These are phyloP conservation scores for Coelopa pilipes DNA, from an alignment of 2,888 invertebrate genomes.

Conservation along the genomic window DNA sequence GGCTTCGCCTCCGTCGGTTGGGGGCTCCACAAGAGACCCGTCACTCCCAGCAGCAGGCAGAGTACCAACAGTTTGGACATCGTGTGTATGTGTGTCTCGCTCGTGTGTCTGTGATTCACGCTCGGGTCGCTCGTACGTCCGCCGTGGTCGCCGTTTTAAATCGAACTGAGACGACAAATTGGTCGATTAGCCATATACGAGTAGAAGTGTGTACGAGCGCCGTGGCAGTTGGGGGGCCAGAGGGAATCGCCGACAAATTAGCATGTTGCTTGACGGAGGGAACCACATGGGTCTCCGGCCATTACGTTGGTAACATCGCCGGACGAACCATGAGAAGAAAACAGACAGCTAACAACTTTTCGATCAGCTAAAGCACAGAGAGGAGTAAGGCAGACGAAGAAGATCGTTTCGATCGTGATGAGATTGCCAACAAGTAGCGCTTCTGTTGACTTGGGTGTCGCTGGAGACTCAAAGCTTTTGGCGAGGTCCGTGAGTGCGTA, in stretches of 20 bases:
- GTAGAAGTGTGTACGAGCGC: background rate
- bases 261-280: background rate
- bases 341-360: too few relatives aligned
- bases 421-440: slow-evolving; percentile 2
- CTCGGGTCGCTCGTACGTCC: slow-evolving; percentile 34
- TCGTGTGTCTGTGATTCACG: background rate
- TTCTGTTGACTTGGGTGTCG: background rate
- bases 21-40: slow-evolving; percentile 12
- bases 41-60: slow-evolving; percentile 29
- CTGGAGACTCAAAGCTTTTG: background rate
- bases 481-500: background rate
- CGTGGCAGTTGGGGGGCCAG: background rate
- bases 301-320: background rate
- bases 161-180: slow-evolving; percentile 36
- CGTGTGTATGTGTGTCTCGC: background rate
- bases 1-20: slow-evolving; percentile 37
- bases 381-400: too few relatives aligned
- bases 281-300: background rate
- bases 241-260: background rate
- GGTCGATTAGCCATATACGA: slow-evolving; percentile 12
- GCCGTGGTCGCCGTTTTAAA: slow-evolving; percentile 28
- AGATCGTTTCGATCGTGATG: slow-evolving; percentile 6
- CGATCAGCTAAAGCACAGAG: too few relatives aligned
- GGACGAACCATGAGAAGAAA: background rate
- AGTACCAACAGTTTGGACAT: slow-evolving; percentile 35